phyloP scores from a whole-genome alignment of 2,113 vertebrate genomes.

The Gnathonemus longibarbis region DNA sequence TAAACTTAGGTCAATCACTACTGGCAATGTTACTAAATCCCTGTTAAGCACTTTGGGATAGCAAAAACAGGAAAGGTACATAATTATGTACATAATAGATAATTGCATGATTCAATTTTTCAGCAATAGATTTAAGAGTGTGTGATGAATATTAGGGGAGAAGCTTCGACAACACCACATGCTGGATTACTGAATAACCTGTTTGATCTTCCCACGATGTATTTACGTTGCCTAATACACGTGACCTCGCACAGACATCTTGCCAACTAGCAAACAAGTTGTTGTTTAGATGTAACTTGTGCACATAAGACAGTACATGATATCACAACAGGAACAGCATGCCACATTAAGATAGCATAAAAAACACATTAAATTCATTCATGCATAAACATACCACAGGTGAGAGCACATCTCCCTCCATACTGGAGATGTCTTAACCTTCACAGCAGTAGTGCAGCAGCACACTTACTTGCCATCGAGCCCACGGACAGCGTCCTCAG shows the following conservation, averaged over 20 bases:
- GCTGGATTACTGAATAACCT: neutral
- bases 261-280: neutral
- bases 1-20: neutral
- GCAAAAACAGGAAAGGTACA: neutral
- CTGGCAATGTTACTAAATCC: neutral
- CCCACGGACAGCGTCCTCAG: slow-evolving; percentile 69
- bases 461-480: slow-evolving; percentile 73
- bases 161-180: neutral
- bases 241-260: neutral
- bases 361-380: neutral
- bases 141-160: neutral
- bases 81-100: neutral
- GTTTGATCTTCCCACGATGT: neutral
- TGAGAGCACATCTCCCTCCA: neutral
- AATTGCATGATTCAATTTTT: neutral
- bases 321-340: neutral
- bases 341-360: neutral
- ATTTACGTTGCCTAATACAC: neutral
- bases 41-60: neutral
- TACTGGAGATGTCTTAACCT: neutral
- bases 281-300: neutral
- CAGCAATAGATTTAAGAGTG: neutral
- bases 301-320: neutral
- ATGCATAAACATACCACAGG: neutral
- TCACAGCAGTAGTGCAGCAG: neutral